Conservation (phyloP, 2,113 vertebrate species). For the Gila orcuttii region DNA sequence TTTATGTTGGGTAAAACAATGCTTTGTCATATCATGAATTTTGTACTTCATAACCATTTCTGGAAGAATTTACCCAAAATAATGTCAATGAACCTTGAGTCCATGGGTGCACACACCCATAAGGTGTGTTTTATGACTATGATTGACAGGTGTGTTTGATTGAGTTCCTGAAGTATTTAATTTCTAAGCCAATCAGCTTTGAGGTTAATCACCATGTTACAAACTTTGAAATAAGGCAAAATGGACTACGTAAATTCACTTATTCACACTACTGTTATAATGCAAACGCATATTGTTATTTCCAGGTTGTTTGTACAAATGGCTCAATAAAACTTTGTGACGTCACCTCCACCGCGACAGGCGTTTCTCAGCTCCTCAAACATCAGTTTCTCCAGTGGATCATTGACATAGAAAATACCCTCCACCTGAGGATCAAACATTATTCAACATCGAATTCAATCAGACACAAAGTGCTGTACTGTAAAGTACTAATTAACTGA, state of each 20-base stretch:
- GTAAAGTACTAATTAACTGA: neutral
- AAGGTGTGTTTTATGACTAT: neutral
- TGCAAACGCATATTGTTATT: neutral
- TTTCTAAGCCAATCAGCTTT: neutral
- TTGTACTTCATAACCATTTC: too few relatives aligned
- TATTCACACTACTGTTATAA: neutral
- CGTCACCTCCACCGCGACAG: slow-evolving; percentile 89
- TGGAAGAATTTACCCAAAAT: too few relatives aligned
- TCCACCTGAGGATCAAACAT: slow-evolving; percentile 81
- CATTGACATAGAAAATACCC: slow-evolving; percentile 95
- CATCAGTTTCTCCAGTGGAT: slow-evolving; percentile 94
- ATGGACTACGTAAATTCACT: too few relatives aligned
- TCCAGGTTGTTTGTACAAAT: neutral
- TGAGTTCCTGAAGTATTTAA: neutral
- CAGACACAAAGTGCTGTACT: too few relatives aligned
- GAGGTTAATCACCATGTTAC: too few relatives aligned
- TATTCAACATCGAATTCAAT: neutral
- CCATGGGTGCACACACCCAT: too few relatives aligned
- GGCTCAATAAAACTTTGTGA: neutral
- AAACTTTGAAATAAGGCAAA: too few relatives aligned
- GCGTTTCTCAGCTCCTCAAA: slow-evolving; percentile 96
- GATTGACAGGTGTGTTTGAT: neutral
- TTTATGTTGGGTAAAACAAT: neutral
- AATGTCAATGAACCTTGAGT: too few relatives aligned
- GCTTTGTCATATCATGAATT: too few relatives aligned